Percentiles rank a stretch among this genome's conserved stretches.
Evolutionary conservation across 2,888 invertebrate genomes (phyloP).

Genomic region (Athripsodes cinereus): DNA sequence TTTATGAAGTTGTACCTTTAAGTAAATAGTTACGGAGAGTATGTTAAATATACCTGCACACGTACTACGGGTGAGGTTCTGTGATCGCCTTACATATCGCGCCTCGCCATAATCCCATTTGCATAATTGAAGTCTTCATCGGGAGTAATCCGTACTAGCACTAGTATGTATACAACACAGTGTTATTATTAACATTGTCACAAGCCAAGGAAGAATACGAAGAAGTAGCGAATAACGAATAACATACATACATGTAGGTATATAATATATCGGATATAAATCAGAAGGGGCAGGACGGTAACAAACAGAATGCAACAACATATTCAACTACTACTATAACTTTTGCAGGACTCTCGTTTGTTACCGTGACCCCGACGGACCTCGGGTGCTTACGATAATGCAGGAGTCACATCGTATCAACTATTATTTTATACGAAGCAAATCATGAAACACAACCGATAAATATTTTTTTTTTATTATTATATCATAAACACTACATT

Average conservation of each 20-base stretch:
- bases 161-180: too few relatives aligned
- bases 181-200: conserved; percentile 19
- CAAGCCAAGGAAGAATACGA: conserved; percentile 12
- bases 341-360: conserved; percentile 3
- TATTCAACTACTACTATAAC: background rate
- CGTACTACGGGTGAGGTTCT: too few relatives aligned
- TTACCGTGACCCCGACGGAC: conserved; percentile 9
- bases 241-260: too few relatives aligned
- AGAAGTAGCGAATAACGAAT: background rate
- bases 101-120: conserved; percentile 11
- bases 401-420: background rate
- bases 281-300: conserved; percentile 14
- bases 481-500: too few relatives aligned
- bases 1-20: too few relatives aligned
- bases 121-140: conserved; percentile 26
- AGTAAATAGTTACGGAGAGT: too few relatives aligned
- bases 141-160: background rate
- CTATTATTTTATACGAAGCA: background rate
- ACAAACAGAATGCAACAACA: background rate
- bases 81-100: background rate
- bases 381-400: background rate
- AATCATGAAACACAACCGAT: background rate
- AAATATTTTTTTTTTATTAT: too few relatives aligned
- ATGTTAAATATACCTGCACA: too few relatives aligned
- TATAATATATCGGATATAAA: conserved; percentile 21